Evolutionary conservation across 2,113 vertebrate genomes (phyloP), one percentile per base, ranked within the genome.

Genomic region (Eidolon helvum): DNA sequence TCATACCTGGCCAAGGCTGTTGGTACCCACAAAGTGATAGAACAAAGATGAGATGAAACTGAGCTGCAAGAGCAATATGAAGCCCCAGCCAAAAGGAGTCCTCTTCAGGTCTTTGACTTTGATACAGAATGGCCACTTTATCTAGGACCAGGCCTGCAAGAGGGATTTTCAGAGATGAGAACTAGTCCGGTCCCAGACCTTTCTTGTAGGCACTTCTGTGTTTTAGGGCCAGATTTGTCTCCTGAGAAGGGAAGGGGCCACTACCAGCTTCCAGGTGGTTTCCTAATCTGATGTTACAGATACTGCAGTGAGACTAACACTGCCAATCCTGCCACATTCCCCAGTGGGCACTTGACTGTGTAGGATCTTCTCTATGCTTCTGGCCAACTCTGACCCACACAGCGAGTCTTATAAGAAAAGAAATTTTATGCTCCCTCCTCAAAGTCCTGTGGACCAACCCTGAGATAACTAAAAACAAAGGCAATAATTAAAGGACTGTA

Each of bases 381-480:
- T 86, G 35, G 78, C 66, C 90, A 89, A 66, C n/a, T 72, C 28
- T 59, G 28, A 91, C 33, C 74, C 22, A 48, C 80, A 3, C 45
- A 87, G 72, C 43, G 26, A 93, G 40, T 82, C 66, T 95, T 75
- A 0, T 28, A 87, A 85, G 28, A 53, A 88, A 94, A 80, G 78
- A 94, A 75, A 53, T 72, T n/a, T 92, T 63, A 69, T 79, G 48
- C 5, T 75, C 43, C n/a, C 14, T 38, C 16, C 61, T 3, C 21
- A 7, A 89, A 74, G 75, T 93, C 38, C 91, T 91, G 19, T 88
- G 93, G 72, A 88, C 45, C 66, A 92, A 93, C 19, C 33, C 14
- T 91, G 45, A 89, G 85, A 80, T 90, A 85, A 83, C 38, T 84
- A 30, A 90, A 88, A 92, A 55, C 57, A 91, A 88, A 69, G 40